These are phyloP conservation scores for Quiscalus mexicanus DNA, from an alignment of 2,113 vertebrate genomes.

Conservation along the genomic window DNA sequence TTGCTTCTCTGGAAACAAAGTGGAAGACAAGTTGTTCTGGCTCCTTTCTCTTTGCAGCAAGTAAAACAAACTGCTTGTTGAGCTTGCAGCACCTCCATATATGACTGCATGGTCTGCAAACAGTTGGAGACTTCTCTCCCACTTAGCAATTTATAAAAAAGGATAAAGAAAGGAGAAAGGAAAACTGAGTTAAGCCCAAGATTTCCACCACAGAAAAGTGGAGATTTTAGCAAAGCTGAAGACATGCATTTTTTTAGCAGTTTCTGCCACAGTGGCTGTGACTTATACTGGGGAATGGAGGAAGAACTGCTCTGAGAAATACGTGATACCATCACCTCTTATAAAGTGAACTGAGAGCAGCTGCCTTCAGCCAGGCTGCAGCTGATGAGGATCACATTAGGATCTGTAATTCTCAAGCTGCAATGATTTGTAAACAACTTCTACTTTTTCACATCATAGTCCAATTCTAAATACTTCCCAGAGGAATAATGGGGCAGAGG, in stretches of 20 bases:
- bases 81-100: slow-evolving; percentile 12
- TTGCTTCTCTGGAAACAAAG: slow-evolving; percentile 28
- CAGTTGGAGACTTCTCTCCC: background rate
- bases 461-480: slow-evolving; percentile 38
- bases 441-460: slow-evolving; percentile 33
- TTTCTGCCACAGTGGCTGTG: slow-evolving; percentile 25
- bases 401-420: slow-evolving; percentile 33
- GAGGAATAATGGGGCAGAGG: background rate
- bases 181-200: background rate
- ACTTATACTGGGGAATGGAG: background rate
- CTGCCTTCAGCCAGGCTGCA: background rate
- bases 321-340: background rate
- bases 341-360: background rate
- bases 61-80: slow-evolving; percentile 23
- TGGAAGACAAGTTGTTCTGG: slow-evolving; percentile 52
- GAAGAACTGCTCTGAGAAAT: background rate
- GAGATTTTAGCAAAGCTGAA: background rate
- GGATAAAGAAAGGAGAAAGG: background rate
- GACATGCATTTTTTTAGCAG: background rate
- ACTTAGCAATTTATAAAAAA: slow-evolving; percentile 19
- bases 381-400: background rate
- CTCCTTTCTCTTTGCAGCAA: slow-evolving; percentile 19
- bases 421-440: slow-evolving; percentile 34
- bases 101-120: background rate
- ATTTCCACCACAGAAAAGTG: background rate